A percentile compares a stretch with the other conserved stretches of the same genome.
These are phyloP conservation scores for Acestrorhynchus altus DNA, from an alignment of 2,797 vertebrate genomes.

Conservation along the genomic window DNA sequence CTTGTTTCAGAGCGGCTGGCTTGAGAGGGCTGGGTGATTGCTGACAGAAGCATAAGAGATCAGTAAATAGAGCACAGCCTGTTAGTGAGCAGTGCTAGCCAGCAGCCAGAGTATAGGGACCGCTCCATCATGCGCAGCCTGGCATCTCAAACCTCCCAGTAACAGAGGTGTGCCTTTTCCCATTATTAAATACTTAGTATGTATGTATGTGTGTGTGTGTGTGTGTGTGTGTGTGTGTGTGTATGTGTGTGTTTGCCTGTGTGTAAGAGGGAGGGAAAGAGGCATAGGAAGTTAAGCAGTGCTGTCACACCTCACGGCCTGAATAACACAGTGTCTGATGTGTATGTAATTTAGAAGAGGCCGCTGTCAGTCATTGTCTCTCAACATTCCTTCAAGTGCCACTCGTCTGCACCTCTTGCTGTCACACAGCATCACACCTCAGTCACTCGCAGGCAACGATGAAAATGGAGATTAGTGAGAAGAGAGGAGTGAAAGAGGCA, in stretches of 20 bases:
- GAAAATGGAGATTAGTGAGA: constrained; percentile 54
- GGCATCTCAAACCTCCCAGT: constrained; percentile 57
- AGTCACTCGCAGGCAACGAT: constrained; percentile 40
- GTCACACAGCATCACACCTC: constrained; percentile 48
- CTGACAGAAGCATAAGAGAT: constrained; percentile 76
- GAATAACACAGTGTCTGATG: constrained; percentile 70
- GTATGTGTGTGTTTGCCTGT: constrained; percentile 2
- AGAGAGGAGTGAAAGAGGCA: constrained; percentile 43
- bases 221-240: constrained; percentile 2
- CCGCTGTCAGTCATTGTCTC: constrained; percentile 74
- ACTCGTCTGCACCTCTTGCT: constrained; percentile 42
- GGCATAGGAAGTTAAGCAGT: constrained; percentile 59
- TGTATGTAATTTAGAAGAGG: constrained; percentile 71
- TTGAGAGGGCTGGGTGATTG: constrained; percentile 41
- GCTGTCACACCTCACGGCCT: constrained; percentile 63
- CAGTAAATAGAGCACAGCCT: constrained; percentile 76
- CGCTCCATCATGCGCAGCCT: constrained; percentile 13
- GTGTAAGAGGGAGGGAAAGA: neutral
- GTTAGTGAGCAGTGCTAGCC: constrained; percentile 72
- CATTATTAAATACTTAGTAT: constrained; percentile 32
- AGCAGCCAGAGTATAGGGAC: constrained; percentile 67
- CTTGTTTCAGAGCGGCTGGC: constrained; percentile 43
- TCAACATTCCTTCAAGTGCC: constrained; percentile 57
- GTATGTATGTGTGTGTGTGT: neutral
- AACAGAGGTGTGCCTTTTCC: constrained; percentile 56